These are phyloP conservation scores for Psettodes erumei DNA, from an alignment of 2,113 vertebrate species.

Conservation along the genomic window DNA sequence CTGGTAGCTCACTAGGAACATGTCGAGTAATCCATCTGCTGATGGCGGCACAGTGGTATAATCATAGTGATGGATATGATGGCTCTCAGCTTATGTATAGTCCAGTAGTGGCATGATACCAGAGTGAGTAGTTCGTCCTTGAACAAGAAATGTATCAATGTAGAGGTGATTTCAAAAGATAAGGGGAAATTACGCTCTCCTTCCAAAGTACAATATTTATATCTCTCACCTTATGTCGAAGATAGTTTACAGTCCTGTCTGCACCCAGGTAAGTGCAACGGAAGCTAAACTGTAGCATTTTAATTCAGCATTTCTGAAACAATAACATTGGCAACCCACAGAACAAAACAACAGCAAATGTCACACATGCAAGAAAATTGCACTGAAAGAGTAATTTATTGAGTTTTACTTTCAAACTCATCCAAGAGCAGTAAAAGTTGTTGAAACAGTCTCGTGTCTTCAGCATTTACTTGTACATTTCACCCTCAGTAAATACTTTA, in stretches of 20 bases:
- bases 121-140: slow-evolving; percentile 44
- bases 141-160: slow-evolving; percentile 47
- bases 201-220: not conserved
- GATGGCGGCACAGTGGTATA: slow-evolving; percentile 58
- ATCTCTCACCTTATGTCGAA: slow-evolving; percentile 1
- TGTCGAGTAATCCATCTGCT: slow-evolving; percentile 57
- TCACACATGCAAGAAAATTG: slow-evolving; percentile 29
- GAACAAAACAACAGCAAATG: slow-evolving; percentile 8
- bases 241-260: not conserved
- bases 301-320: not conserved
- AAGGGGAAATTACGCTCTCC: not conserved
- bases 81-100: slow-evolving; percentile 62
- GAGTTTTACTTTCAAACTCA: slow-evolving; percentile 63
- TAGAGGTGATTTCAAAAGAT: slow-evolving; percentile 19
- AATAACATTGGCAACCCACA: not conserved
- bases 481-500: not conserved
- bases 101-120: slow-evolving; percentile 22
- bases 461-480: slow-evolving; percentile 59
- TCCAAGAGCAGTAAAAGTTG: slow-evolving; percentile 43
- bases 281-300: not conserved
- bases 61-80: slow-evolving; percentile 35
- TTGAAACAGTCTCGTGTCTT: slow-evolving; percentile 70
- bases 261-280: not conserved
- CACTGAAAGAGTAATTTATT: slow-evolving; percentile 72
- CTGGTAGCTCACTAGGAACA: slow-evolving; percentile 36